phyloP scores from a whole-genome alignment of 1,140 invertebrate species.

The Globodera ellingtonae region DNA sequence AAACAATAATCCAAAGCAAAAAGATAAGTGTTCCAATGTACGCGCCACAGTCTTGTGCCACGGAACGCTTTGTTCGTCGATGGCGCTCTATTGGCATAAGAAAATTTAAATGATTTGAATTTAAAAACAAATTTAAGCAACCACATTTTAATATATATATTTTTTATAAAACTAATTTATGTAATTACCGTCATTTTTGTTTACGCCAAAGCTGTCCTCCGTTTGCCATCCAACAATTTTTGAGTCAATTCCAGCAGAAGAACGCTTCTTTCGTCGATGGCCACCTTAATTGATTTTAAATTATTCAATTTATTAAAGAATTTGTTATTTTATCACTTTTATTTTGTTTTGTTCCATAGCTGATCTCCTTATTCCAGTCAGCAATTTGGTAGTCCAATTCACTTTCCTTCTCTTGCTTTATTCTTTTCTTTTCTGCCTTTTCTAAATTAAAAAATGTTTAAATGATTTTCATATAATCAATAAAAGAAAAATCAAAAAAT shows the following conservation, averaged over 20 bases:
- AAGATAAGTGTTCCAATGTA: neutral
- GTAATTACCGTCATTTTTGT: too few relatives aligned
- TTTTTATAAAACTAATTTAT: too few relatives aligned
- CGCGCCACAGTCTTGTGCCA: neutral
- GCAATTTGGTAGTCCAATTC: neutral
- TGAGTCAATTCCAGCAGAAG: neutral
- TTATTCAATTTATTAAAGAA: too few relatives aligned
- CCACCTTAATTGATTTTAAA: neutral
- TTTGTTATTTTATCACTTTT: neutral
- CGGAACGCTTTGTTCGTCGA: neutral
- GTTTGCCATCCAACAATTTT: neutral
- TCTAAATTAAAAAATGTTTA: neutral
- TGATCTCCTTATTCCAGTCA: neutral
- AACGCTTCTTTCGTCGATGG: neutral
- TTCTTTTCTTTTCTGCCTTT: neutral
- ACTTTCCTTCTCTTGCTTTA: neutral
- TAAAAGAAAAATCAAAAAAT: too few relatives aligned
- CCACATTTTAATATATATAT: too few relatives aligned
- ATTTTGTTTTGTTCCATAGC: neutral
- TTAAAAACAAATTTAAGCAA: too few relatives aligned
- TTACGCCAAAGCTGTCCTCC: too few relatives aligned
- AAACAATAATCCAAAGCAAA: neutral
- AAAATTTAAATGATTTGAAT: too few relatives aligned
- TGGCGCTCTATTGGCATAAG: neutral
- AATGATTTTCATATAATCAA: too few relatives aligned